A percentile compares a stretch with the other conserved stretches of the same genome.
phyloP scores from a whole-genome alignment of 2,888 invertebrate species.

The Teleogryllus oceanicus region DNA sequence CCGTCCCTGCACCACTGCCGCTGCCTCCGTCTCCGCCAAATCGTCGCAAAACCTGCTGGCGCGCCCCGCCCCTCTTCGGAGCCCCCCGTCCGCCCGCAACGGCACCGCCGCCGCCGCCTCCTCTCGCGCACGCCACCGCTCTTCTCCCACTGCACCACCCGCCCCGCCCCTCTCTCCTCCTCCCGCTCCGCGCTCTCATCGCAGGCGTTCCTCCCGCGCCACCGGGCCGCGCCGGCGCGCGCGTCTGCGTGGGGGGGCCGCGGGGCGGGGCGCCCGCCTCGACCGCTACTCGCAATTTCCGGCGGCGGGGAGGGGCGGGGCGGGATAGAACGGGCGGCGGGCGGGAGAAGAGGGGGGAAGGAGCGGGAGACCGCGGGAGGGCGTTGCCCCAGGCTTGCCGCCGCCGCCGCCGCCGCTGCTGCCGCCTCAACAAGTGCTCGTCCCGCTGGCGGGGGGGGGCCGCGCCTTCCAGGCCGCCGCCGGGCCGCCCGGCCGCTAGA shows the following conservation, averaged over 20 bases:
- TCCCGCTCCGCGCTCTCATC: too few species aligned
- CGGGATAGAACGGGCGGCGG: neutral
- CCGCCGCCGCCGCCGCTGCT: neutral
- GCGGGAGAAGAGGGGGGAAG: neutral
- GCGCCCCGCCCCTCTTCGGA: too few species aligned
- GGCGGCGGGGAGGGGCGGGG: neutral
- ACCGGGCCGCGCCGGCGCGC: neutral
- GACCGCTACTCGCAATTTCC: conserved; percentile 7
- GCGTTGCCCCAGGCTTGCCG: neutral
- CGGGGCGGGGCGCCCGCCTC: neutral
- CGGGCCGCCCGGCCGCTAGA: too few species aligned
- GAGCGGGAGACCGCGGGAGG: neutral
- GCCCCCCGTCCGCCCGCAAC: too few species aligned
- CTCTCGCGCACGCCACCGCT: too few species aligned
- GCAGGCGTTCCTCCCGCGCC: too few species aligned
- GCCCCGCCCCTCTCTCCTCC: too few species aligned
- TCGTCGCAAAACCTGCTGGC: too few species aligned
- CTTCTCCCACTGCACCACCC: too few species aligned
- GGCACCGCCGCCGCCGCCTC: too few species aligned
- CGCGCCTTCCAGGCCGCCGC: neutral
- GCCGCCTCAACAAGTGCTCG: conserved; percentile 18
- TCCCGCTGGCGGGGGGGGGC: neutral
- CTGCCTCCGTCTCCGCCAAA: too few species aligned
- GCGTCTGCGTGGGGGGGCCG: neutral
- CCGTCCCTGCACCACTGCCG: too few species aligned